phyloP scores from a whole-genome alignment of 2,797 vertebrate genomes.

The Acestrorhynchus altus region DNA sequence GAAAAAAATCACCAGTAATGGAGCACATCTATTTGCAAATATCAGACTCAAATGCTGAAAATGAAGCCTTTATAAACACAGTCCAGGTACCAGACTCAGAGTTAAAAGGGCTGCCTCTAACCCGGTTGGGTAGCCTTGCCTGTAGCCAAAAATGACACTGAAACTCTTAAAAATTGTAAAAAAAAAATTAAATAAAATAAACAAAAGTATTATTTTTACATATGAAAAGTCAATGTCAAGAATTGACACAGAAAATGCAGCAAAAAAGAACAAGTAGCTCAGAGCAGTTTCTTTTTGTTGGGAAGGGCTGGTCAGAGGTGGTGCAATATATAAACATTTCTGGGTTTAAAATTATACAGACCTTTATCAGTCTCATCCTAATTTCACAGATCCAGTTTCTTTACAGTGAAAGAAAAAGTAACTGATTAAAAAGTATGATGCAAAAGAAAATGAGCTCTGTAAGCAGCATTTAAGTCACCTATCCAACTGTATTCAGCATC shows the following conservation, averaged over 20 bases:
- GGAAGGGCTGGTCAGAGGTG: too few species aligned
- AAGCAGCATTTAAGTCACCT: background rate
- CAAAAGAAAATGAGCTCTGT: background rate
- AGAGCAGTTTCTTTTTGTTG: background rate
- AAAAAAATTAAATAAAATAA: too few species aligned
- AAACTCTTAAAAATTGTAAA: background rate
- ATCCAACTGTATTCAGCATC: background rate
- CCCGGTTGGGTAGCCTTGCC: background rate
- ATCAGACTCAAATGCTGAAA: background rate
- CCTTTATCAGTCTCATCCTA: background rate
- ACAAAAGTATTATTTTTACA: background rate
- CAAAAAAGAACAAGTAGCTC: background rate
- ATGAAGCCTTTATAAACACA: background rate
- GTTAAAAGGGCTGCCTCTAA: background rate
- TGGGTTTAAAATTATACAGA: slow-evolving; percentile 5
- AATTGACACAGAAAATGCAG: background rate
- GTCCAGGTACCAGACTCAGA: background rate
- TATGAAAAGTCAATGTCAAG: background rate
- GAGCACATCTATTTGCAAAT: slow-evolving; percentile 5
- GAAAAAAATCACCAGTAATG: background rate
- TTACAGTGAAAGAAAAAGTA: background rate
- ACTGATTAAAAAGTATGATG: too few species aligned
- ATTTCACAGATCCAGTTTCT: background rate
- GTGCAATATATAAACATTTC: slow-evolving; percentile 2
- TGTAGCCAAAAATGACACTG: slow-evolving; percentile 8